phyloP scores from a whole-genome alignment of 2,113 vertebrate genomes.

The Brevimyrus niger region DNA sequence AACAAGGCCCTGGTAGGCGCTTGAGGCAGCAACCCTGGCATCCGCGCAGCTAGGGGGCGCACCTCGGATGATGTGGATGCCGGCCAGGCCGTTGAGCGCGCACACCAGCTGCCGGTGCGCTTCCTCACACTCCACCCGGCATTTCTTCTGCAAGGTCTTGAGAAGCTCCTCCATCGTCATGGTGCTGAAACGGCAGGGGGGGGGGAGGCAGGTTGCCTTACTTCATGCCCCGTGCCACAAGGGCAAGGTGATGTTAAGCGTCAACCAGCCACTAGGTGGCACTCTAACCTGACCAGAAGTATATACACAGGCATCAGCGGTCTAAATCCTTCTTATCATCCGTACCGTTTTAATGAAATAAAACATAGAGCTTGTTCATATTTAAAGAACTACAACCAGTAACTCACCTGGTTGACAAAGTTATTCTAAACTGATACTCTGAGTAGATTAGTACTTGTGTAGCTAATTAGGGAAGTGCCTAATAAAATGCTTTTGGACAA shows the following conservation, averaged over 20 bases:
- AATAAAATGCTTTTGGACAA: neutral
- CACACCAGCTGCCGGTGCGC: conserved; percentile 92
- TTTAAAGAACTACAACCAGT: neutral
- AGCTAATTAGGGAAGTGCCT: neutral
- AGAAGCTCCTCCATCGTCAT: conserved; percentile 98
- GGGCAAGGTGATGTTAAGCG: neutral
- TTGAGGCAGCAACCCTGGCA: neutral
- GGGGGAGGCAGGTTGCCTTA: neutral
- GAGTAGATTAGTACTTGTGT: neutral
- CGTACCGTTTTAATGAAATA: neutral
- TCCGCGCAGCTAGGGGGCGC: conserved; percentile 20
- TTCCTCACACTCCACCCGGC: conserved; percentile 92
- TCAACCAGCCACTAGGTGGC: neutral
- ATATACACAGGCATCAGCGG: neutral
- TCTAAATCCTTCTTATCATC: neutral
- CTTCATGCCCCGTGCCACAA: too few relatives aligned
- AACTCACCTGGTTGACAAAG: neutral
- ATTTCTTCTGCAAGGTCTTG: conserved; percentile 94
- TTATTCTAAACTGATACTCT: neutral
- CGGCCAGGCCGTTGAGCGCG: conserved; percentile 92
- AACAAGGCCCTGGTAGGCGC: neutral
- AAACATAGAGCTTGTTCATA: neutral
- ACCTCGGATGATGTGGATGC: conserved; percentile 98
- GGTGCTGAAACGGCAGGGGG: conserved; percentile 59
- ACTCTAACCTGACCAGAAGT: neutral